These are phyloP conservation scores for Neosilurus hyrtlii DNA, from an alignment of 2,797 vertebrate genomes.

Conservation along the genomic window DNA sequence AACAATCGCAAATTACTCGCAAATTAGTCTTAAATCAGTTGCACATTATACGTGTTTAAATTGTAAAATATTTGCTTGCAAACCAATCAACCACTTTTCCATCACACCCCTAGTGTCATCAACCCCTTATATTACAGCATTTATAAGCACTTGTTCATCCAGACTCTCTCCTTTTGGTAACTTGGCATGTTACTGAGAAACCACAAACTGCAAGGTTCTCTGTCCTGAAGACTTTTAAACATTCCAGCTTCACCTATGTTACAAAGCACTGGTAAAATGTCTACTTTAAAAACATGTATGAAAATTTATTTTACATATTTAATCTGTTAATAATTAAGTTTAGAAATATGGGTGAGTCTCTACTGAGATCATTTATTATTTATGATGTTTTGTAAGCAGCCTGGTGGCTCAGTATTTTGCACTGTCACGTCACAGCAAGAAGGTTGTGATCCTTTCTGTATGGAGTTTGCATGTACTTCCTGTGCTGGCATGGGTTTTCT, in stretches of 20 bases:
- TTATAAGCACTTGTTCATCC: not conserved
- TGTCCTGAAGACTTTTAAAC: not conserved
- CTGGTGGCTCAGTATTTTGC: too few relatives aligned
- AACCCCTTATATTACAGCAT: not conserved
- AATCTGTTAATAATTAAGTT: not conserved
- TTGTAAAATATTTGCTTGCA: too few relatives aligned
- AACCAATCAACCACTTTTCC: too few relatives aligned
- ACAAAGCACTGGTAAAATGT: not conserved
- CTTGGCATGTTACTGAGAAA: not conserved
- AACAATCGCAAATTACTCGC: too few relatives aligned
- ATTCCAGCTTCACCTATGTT: not conserved
- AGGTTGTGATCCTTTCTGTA: too few relatives aligned
- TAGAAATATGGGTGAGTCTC: not conserved
- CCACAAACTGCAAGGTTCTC: not conserved
- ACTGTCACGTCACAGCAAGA: too few relatives aligned
- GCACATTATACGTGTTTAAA: too few relatives aligned
- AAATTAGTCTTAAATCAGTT: too few relatives aligned
- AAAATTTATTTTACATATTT: not conserved
- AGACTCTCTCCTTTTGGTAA: not conserved
- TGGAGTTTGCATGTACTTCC: too few relatives aligned
- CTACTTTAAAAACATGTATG: too few relatives aligned
- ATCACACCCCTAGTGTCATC: too few relatives aligned
- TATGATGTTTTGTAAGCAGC: not conserved
- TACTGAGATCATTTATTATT: not conserved
- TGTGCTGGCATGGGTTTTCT: too few relatives aligned